Evolutionary conservation across 1,140 invertebrate species (phyloP).

Genomic region (Neuroterus valhalla): DNA sequence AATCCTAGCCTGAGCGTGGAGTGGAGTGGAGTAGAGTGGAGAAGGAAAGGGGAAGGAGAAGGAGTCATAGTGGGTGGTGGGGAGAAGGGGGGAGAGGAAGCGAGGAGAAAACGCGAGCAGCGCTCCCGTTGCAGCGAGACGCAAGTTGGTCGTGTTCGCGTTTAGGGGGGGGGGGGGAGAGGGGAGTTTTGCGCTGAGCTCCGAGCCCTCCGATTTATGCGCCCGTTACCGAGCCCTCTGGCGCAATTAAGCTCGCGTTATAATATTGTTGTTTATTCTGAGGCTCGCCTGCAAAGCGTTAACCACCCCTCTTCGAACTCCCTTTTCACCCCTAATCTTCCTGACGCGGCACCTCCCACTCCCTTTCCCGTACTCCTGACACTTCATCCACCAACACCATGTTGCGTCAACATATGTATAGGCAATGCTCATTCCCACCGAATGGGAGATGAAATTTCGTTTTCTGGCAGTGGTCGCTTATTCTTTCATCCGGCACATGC

Average conservation of each 20-base stretch:
- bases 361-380: constrained; percentile 43
- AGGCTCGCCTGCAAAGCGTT: constrained; percentile 66
- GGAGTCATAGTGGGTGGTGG: constrained; percentile 8
- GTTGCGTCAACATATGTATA: neutral
- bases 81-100: neutral
- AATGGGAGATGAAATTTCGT: constrained; percentile 36
- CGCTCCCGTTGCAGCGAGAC: too few relatives aligned
- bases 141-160: constrained; percentile 39
- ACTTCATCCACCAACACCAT: constrained; percentile 33
- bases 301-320: constrained; percentile 56
- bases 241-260: constrained; percentile 74
- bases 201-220: constrained; percentile 68
- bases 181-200: constrained; percentile 47
- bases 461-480: constrained; percentile 31
- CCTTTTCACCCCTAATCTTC: constrained; percentile 64
- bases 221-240: constrained; percentile 70
- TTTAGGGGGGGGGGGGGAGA: constrained; percentile 34
- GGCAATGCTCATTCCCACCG: constrained; percentile 23
- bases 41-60: constrained; percentile 33
- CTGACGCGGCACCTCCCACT: constrained; percentile 60
- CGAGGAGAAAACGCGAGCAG: constrained; percentile 42
- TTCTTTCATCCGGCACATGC: constrained; percentile 5
- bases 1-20: constrained; percentile 61
- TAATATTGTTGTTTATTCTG: constrained; percentile 74
- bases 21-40: constrained; percentile 35